phyloP scores from a whole-genome alignment of 2,888 invertebrate genomes.

The Scotopteryx bipunctaria region DNA sequence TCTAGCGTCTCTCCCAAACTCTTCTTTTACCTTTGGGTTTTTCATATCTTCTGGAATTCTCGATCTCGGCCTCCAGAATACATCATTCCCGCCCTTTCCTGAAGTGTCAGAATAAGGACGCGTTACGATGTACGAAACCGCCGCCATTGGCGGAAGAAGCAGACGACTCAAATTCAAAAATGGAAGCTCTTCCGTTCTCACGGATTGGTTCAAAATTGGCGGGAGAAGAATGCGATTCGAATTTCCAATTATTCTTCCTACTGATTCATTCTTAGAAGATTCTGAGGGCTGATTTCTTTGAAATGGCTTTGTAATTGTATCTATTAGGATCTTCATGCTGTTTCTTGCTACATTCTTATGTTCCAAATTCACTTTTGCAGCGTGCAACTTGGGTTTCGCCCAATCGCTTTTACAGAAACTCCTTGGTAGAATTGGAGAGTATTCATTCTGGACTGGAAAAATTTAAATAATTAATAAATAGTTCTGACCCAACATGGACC shows the following conservation, averaged over 20 bases:
- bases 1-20: conserved; percentile 14
- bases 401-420: conserved; percentile 9
- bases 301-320: not conserved
- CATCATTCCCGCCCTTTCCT: not conserved
- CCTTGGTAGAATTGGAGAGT: conserved; percentile 26
- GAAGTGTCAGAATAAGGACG: conserved; percentile 10
- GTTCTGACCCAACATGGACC: not conserved
- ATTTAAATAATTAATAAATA: not conserved
- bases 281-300: conserved; percentile 1
- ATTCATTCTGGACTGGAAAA: conserved; percentile 39
- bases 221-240: conserved; percentile 4
- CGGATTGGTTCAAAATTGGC: conserved; percentile 24
- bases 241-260: not conserved
- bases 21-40: not conserved
- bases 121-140: conserved; percentile 26
- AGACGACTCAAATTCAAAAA: conserved; percentile 27
- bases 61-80: conserved; percentile 17
- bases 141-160: conserved; percentile 31
- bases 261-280: not conserved
- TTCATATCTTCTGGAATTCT: conserved; percentile 4
- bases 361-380: not conserved
- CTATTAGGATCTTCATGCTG: not conserved
- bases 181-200: conserved; percentile 6
- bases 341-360: not conserved
- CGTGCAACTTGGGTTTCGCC: not conserved